These are phyloP conservation scores for Neodontobutis hainanensis DNA, from an alignment of 2,113 vertebrate genomes.

Conservation along the genomic window DNA sequence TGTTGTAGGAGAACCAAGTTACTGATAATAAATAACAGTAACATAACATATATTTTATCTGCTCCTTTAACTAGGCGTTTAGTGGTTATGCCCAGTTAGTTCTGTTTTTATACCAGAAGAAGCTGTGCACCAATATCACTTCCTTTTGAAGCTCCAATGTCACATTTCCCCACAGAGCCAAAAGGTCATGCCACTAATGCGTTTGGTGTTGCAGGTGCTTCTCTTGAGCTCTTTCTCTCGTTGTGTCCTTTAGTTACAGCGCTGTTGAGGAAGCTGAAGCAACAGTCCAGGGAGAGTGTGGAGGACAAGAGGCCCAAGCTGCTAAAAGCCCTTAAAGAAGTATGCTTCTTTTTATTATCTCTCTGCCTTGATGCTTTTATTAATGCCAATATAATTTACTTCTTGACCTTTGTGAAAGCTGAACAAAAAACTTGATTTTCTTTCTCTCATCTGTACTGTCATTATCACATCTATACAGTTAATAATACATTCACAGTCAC, in stretches of 20 bases:
- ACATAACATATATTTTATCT: background rate
- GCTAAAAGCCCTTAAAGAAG: slow-evolving; percentile 97
- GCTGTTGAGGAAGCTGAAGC: slow-evolving; percentile 95
- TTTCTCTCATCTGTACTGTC: no score
- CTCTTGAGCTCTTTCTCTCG: slow-evolving; percentile 9
- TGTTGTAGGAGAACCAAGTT: no score
- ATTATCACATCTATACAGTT: no score
- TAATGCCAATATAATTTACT: slow-evolving; percentile 20
- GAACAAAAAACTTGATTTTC: background rate
- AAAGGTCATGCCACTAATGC: background rate
- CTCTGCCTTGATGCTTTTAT: background rate
- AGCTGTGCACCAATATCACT: background rate
- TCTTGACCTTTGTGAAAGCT: background rate
- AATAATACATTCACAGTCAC: no score
- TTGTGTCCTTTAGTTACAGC: slow-evolving; percentile 87
- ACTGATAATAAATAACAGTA: background rate
- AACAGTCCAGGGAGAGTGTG: slow-evolving; percentile 97
- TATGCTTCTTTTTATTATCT: slow-evolving; percentile 46
- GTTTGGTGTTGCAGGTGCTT: slow-evolving; percentile 14
- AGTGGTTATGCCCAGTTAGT: background rate
- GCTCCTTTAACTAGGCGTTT: background rate
- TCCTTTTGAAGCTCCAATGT: background rate
- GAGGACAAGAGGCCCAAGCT: slow-evolving; percentile 98
- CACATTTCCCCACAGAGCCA: background rate
- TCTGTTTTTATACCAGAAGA: background rate